Conservation (phyloP, 2,888 invertebrate species). For the Lymantria monacha region DNA sequence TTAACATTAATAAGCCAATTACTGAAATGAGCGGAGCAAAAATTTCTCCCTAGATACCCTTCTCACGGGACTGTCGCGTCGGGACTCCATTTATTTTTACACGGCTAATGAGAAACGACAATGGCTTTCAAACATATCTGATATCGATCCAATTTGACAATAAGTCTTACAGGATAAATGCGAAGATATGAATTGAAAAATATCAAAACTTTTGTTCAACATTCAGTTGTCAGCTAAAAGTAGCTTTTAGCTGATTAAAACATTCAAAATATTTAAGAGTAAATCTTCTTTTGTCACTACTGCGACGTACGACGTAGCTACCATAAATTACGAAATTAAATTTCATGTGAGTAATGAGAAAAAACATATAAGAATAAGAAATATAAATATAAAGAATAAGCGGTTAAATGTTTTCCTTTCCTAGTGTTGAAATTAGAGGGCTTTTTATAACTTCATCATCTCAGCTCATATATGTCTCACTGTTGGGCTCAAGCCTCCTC, state of each 20-base stretch:
- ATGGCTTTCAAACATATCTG: constrained; percentile 43
- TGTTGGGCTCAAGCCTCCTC: no score
- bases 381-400: no score
- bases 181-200: background rate
- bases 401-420: no score
- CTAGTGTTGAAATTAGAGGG: no score
- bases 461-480: no score
- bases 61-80: constrained; percentile 45
- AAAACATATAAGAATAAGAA: no score
- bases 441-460: no score
- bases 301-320: no score
- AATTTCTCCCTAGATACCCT: constrained; percentile 31
- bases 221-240: background rate
- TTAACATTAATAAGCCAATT: constrained; percentile 48
- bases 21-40: constrained; percentile 44
- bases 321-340: no score
- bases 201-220: background rate
- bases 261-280: background rate
- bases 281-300: no score
- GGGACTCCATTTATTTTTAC: constrained; percentile 69
- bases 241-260: background rate
- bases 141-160: constrained; percentile 43
- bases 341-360: no score
- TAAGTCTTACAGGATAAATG: constrained; percentile 7
- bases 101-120: constrained; percentile 71